Conservation (phyloP, 2,113 vertebrate species). For the Pandion haliaetus region DNA sequence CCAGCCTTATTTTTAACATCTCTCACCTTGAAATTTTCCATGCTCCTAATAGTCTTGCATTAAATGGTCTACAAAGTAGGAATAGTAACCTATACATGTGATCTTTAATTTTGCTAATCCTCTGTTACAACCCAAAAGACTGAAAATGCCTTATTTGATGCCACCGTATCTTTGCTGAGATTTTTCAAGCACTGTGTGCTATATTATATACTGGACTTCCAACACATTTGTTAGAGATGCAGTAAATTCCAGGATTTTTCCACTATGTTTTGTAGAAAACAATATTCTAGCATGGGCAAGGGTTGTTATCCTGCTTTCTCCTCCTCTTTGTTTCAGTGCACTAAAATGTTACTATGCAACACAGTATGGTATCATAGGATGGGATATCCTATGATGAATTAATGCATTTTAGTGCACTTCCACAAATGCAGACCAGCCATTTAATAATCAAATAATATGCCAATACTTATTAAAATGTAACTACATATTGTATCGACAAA, state of each 20-base stretch:
- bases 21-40: not conserved
- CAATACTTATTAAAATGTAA: not conserved
- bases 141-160: not conserved
- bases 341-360: not conserved
- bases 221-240: not conserved
- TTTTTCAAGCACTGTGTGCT: not conserved
- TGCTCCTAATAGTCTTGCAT: not conserved
- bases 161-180: not conserved
- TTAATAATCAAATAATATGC: conserved; percentile 32
- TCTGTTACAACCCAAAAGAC: not conserved
- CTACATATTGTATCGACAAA: conserved; percentile 8
- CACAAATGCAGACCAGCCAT: conserved; percentile 23
- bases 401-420: not conserved
- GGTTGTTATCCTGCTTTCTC: not conserved
- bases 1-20: not conserved
- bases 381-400: conserved; percentile 1
- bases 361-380: not conserved
- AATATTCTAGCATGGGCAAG: not conserved
- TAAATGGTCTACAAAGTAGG: not conserved
- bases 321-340: not conserved
- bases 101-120: not conserved
- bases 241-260: not conserved
- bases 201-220: not conserved
- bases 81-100: not conserved
- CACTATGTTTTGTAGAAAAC: not conserved